Evolutionary conservation across 2,113 vertebrate genomes (phyloP).

Genomic region (Nanorana parkeri): DNA sequence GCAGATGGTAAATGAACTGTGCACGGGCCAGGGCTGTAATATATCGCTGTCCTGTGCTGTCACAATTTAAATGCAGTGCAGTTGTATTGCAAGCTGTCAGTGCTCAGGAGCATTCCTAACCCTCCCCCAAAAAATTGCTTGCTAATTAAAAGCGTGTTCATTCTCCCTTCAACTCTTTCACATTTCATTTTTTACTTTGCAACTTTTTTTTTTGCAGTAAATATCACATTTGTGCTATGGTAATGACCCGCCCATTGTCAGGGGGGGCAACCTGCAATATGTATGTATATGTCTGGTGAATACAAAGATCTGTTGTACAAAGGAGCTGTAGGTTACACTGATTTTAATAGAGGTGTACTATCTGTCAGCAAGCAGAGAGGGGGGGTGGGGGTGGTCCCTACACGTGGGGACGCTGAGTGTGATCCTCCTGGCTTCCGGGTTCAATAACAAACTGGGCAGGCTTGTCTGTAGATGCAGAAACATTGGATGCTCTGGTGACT

Average conservation of each 20-base stretch:
- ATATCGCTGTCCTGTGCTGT: background rate
- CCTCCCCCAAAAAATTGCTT: conserved; percentile 6
- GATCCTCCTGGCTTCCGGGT: too few relatives aligned
- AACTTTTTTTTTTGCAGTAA: background rate
- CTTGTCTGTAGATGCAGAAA: too few relatives aligned
- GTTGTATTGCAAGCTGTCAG: background rate
- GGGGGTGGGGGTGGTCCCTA: too few relatives aligned
- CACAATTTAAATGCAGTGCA: background rate
- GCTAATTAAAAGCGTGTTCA: background rate
- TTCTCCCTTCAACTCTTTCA: background rate
- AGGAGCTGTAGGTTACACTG: too few relatives aligned
- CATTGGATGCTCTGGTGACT: too few relatives aligned
- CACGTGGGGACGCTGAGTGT: too few relatives aligned
- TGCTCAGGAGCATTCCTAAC: background rate
- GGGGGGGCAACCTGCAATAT: background rate
- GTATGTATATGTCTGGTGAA: too few relatives aligned
- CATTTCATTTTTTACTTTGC: background rate
- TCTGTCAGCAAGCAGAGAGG: too few relatives aligned
- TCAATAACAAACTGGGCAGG: too few relatives aligned
- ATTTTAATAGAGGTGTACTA: too few relatives aligned
- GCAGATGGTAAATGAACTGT: background rate
- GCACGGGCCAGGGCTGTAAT: background rate
- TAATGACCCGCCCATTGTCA: background rate
- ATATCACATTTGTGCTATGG: conserved; percentile 2
- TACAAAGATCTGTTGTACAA: too few relatives aligned